phyloP scores from a whole-genome alignment of 2,113 vertebrate species.

The Xenus cinereus region DNA sequence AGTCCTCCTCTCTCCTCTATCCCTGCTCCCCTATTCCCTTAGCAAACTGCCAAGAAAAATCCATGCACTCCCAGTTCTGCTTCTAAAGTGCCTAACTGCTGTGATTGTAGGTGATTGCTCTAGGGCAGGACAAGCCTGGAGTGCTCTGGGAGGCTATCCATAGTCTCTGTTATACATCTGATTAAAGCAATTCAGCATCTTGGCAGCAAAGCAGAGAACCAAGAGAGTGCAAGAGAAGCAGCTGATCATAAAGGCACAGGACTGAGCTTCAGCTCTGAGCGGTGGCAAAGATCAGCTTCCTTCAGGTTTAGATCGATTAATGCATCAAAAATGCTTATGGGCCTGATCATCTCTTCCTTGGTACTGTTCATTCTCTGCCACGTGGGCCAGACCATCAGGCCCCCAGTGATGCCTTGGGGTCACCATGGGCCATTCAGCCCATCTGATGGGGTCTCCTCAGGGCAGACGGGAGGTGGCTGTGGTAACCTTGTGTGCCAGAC shows the following conservation, averaged over 20 bases:
- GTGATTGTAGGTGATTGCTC: neutral
- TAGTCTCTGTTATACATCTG: neutral
- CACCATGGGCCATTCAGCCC: neutral
- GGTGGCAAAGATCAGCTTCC: neutral
- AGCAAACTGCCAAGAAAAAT: neutral
- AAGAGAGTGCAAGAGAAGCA: neutral
- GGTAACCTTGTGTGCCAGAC: neutral
- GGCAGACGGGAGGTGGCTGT: neutral
- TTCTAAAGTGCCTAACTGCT: neutral
- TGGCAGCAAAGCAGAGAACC: neutral
- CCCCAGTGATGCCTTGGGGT: neutral
- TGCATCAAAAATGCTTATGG: neutral
- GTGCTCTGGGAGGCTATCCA: neutral
- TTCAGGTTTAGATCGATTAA: neutral
- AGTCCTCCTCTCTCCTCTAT: neutral
- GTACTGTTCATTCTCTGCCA: neutral
- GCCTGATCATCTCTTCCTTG: neutral
- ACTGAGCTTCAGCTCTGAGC: neutral
- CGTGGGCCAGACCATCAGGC: accelerated
- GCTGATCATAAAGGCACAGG: neutral
- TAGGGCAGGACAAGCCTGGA: neutral
- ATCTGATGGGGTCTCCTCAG: neutral
- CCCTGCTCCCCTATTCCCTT: neutral
- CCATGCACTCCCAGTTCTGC: neutral
- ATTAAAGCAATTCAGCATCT: neutral